Evolutionary conservation across 2,113 vertebrate species (phyloP), one percentile per base, ranked within the genome.

Genomic region (Lutjanus erythropterus): DNA sequence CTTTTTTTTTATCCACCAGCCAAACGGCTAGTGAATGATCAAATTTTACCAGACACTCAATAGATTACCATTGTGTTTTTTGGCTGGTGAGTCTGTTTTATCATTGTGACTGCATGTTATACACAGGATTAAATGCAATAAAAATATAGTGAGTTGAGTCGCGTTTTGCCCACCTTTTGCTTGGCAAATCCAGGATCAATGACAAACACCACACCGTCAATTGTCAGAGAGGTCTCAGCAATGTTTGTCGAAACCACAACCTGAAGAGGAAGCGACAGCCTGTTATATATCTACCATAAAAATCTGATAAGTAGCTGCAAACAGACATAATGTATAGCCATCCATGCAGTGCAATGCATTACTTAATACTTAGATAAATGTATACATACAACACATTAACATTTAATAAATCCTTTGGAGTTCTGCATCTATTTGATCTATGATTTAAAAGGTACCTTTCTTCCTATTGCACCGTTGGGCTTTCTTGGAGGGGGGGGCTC

Each of bases 131-230:
- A 37, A 39, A 74, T n/a, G 15, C 14, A 35, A 15, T 35, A 55
- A 59, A 18, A 53, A 19, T 10, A 2, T 1, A 31, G 23, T 29
- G 23, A 59, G 21, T 4, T 0, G 12, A 65, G 59, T 39, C 16
- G 37, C 1, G 12, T 37, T 78, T 71, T 47, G 31, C 83, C 21
- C 59, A 98, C 98, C 96, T 99, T 99, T 92, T 99, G 98, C 91
- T 99, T 99, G 8, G 98, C 98, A 92, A 99, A 99, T 72, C 98
- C 98, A 84, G 98, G 98, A 96, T 99, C 98, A 74, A 99, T 99
- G 80, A 99, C 98, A 94, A 99, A 99, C 50, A 99, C 98, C 49
- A 99, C 98, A 0, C 98, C 98, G 71, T 99, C 98, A 89, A 99
- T 99, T 88, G 98, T 99, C 88, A 99, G 93, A 50, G 98, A 99